phyloP scores from a whole-genome alignment of 2,113 vertebrate species.

The Calyptommatus sinebrachiatus region DNA sequence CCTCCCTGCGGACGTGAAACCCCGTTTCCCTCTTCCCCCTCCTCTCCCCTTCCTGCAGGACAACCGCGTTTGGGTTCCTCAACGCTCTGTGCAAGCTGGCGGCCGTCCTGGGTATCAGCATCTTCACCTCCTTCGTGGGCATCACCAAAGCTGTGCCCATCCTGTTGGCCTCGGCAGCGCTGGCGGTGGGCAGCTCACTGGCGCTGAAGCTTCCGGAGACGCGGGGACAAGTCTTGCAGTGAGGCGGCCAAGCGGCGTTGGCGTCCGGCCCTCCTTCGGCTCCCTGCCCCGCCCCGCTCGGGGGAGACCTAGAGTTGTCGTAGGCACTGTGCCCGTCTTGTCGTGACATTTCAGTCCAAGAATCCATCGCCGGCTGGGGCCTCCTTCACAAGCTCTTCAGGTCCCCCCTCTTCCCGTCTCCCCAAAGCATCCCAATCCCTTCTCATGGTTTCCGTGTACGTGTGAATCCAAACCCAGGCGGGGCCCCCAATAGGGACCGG shows the following conservation, averaged over 20 bases:
- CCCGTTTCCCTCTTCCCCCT: accelerated
- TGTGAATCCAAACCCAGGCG: conserved; percentile 14
- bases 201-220: conserved; percentile 93
- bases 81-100: conserved; percentile 93
- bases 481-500: background rate
- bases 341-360: conserved; percentile 29
- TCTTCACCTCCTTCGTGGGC: conserved; percentile 95
- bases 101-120: conserved; percentile 92
- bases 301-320: conserved; percentile 44
- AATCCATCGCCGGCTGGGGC: background rate
- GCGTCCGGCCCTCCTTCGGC: conserved; percentile 5
- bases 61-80: conserved; percentile 93
- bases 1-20: too few relatives aligned
- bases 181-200: conserved; percentile 89
- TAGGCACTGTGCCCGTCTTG: conserved; percentile 73
- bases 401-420: background rate
- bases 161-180: conserved; percentile 86
- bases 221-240: conserved; percentile 90
- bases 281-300: background rate
- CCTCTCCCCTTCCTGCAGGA: conserved; percentile 66
- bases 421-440: background rate
- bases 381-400: conserved; percentile 18
- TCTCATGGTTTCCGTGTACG: conserved; percentile 30
- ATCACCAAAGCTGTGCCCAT: conserved; percentile 95
- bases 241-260: conserved; percentile 57